Percentiles rank a stretch among this genome's conserved stretches.
These are phyloP conservation scores for Hirtodrosophila alboralis DNA, from an alignment of 2,888 invertebrate species.

Conservation along the genomic window DNA sequence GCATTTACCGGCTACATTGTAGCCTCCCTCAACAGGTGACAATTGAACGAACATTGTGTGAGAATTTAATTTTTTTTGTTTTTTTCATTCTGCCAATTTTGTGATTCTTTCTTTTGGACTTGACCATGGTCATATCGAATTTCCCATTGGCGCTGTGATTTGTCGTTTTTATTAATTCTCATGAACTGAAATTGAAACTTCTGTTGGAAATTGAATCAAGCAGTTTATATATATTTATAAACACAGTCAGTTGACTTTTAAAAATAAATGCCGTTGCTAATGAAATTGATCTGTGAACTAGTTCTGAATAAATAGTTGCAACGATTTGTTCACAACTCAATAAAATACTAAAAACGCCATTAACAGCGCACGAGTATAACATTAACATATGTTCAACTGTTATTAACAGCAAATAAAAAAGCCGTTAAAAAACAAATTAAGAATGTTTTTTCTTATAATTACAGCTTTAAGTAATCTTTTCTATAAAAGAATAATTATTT, in stretches of 20 bases:
- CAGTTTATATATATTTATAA: neutral
- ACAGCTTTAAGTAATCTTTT: neutral
- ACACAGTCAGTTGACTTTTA: slow-evolving; percentile 11
- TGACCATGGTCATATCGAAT: slow-evolving; percentile 61
- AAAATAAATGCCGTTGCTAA: slow-evolving; percentile 1
- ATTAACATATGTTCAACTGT: slow-evolving; percentile 17
- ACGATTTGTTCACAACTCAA: neutral
- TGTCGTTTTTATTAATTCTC: slow-evolving; percentile 68
- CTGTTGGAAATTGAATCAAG: slow-evolving; percentile 16
- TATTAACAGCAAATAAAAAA: slow-evolving; percentile 17
- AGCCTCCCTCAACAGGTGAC: slow-evolving; percentile 72
- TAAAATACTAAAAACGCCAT: slow-evolving; percentile 30
- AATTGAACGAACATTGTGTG: slow-evolving; percentile 60
- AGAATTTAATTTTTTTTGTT: too few species aligned
- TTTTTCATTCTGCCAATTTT: slow-evolving; percentile 42
- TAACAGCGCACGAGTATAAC: slow-evolving; percentile 2
- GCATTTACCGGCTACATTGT: slow-evolving; percentile 11
- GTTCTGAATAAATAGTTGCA: slow-evolving; percentile 7
- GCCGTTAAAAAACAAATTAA: neutral
- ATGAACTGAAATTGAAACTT: slow-evolving; percentile 65
- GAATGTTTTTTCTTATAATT: neutral
- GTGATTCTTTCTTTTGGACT: slow-evolving; percentile 29
- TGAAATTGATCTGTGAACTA: slow-evolving; percentile 19
- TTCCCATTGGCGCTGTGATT: slow-evolving; percentile 76
- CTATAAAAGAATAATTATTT: too few species aligned